Evolutionary conservation across 1,140 invertebrate genomes (phyloP).

Genomic region (Heliconius himera): DNA sequence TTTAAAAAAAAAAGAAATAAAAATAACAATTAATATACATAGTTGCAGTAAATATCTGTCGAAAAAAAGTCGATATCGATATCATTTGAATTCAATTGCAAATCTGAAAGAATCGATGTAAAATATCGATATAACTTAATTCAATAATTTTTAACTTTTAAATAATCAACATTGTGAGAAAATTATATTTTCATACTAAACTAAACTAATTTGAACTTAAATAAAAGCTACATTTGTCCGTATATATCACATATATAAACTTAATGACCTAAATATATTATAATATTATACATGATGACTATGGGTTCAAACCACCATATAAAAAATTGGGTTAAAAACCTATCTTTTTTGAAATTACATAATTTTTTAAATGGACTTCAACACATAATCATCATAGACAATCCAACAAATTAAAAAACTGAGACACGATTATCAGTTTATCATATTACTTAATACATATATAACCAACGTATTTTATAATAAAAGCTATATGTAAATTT

Average conservation of each 20-base stretch:
- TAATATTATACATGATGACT: neutral
- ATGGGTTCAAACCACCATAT: too few relatives aligned
- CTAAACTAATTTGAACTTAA: neutral
- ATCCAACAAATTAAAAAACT: too few relatives aligned
- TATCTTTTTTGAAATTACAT: too few relatives aligned
- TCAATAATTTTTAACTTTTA: neutral
- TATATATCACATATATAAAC: constrained; percentile 4
- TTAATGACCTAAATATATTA: neutral
- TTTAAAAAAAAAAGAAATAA: neutral
- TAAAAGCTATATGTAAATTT: too few relatives aligned
- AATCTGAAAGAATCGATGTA: neutral
- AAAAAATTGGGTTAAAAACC: too few relatives aligned
- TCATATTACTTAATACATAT: too few relatives aligned
- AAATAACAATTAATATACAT: neutral
- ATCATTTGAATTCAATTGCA: neutral
- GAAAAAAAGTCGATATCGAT: neutral
- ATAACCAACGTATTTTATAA: too few relatives aligned
- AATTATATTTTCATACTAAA: constrained; percentile 3
- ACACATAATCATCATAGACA: too few relatives aligned
- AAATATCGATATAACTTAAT: neutral
- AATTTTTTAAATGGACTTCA: too few relatives aligned
- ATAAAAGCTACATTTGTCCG: constrained; percentile 12
- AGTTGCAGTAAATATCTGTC: neutral
- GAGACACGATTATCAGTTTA: too few relatives aligned
- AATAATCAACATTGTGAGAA: constrained; percentile 1